phyloP scores from a whole-genome alignment of 2,888 invertebrate genomes.

The Melinaea menophilus region DNA sequence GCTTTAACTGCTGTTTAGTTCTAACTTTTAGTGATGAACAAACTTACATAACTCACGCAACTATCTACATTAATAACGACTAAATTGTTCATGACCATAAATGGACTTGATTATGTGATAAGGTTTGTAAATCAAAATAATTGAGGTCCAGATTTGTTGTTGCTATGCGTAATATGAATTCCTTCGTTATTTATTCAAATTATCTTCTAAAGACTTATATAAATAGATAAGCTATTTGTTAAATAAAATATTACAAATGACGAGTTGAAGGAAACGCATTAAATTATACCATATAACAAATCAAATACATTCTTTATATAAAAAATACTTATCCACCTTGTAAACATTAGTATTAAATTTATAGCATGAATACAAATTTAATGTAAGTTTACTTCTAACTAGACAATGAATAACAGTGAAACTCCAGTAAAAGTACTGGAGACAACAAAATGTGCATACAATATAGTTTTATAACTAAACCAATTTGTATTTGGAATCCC shows the following conservation, averaged over 20 bases:
- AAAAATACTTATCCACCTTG: too few relatives aligned
- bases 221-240: too few relatives aligned
- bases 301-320: too few relatives aligned
- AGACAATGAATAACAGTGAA: slow-evolving; percentile 21
- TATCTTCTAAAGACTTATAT: too few relatives aligned
- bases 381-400: slow-evolving; percentile 11
- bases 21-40: slow-evolving; percentile 24
- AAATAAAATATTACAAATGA: too few relatives aligned
- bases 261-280: too few relatives aligned
- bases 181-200: neutral
- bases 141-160: slow-evolving; percentile 2
- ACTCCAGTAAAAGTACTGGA: slow-evolving; percentile 32
- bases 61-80: slow-evolving; percentile 29
- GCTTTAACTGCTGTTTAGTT: slow-evolving; percentile 22
- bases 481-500: slow-evolving; percentile 67
- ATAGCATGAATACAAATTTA: neutral
- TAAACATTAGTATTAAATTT: too few relatives aligned
- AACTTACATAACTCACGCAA: slow-evolving; percentile 19
- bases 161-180: neutral
- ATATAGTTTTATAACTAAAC: slow-evolving; percentile 66
- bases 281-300: too few relatives aligned
- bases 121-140: slow-evolving; percentile 6
- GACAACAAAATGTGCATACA: slow-evolving; percentile 50
- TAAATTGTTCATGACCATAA: slow-evolving; percentile 19
- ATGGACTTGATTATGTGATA: slow-evolving; percentile 1